Evolutionary conservation across 2,797 vertebrate genomes (phyloP).

Genomic region (Hirundo rustica): DNA sequence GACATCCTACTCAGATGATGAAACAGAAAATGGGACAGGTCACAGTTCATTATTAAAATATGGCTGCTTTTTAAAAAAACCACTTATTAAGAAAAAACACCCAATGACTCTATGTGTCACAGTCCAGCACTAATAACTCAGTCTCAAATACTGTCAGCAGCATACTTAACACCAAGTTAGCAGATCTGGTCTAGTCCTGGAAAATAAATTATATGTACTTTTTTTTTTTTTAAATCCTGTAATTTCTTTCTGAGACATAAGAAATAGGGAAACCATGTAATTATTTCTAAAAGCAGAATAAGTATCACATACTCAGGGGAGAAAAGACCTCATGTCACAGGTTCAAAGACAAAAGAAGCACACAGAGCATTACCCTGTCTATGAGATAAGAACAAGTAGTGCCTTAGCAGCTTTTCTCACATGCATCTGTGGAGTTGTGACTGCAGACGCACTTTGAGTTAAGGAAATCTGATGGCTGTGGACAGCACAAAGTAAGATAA

Average conservation of each 20-base stretch:
- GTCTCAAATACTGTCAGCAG: not conserved
- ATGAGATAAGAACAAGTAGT: not conserved
- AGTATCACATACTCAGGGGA: not conserved
- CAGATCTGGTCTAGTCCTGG: not conserved
- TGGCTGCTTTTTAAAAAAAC: not conserved
- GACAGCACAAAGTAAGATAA: not conserved
- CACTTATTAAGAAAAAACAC: not conserved
- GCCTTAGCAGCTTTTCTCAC: slow-evolving; percentile 1
- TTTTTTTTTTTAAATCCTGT: not conserved
- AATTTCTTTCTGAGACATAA: not conserved
- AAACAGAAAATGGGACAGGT: not conserved
- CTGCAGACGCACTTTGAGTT: not conserved
- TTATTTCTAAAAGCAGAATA: not conserved
- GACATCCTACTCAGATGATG: not conserved
- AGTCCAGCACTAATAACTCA: not conserved
- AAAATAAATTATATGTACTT: not conserved
- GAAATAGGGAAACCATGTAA: not conserved
- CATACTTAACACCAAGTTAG: not conserved
- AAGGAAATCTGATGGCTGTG: not conserved
- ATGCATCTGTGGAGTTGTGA: not conserved
- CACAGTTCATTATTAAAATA: not conserved
- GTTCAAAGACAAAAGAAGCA: not conserved
- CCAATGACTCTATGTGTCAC: not conserved
- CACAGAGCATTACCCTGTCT: not conserved
- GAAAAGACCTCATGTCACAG: not conserved